Conservation (phyloP, 35 echinoderm and acorn worm genomes). For the Strongylocentrotus purpuratus region DNA sequence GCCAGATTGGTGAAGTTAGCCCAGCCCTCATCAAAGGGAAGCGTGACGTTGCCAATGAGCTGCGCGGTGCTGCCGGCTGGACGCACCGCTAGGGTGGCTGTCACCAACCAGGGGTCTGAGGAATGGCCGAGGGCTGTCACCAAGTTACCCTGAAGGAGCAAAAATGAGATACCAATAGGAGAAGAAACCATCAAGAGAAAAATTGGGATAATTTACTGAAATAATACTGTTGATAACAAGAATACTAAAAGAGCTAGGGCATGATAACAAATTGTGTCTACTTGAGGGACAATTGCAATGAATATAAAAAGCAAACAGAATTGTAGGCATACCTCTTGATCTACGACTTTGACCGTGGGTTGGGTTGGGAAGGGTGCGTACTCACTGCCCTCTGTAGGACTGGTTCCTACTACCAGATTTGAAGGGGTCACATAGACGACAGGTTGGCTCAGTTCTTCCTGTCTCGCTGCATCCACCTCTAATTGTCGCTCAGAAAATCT, state of each 20-base stretch:
- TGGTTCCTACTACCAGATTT: slow-evolving; percentile 48
- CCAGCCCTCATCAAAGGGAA: slow-evolving; percentile 70
- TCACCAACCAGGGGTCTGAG: slow-evolving; percentile 79
- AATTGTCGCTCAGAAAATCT: slow-evolving; percentile 72
- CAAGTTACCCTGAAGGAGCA: slow-evolving; percentile 63
- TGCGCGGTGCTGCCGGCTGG: background rate
- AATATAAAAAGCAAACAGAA: background rate
- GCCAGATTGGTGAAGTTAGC: slow-evolving; percentile 80
- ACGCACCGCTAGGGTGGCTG: slow-evolving; percentile 50
- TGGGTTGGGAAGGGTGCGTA: slow-evolving; percentile 55
- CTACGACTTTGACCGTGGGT: slow-evolving; percentile 75
- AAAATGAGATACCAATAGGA: background rate
- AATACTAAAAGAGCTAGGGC: too few relatives aligned
- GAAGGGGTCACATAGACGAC: slow-evolving; percentile 62
- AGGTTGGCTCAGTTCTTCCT: background rate
- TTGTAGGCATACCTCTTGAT: slow-evolving; percentile 65
- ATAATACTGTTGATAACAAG: too few relatives aligned
- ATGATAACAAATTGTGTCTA: background rate
- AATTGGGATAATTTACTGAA: background rate
- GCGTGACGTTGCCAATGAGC: slow-evolving; percentile 74
- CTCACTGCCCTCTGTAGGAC: slow-evolving; percentile 61
- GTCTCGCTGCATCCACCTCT: slow-evolving; percentile 47
- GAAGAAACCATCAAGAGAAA: background rate
- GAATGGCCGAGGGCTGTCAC: slow-evolving; percentile 68
- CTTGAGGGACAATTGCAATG: background rate